Conservation (phyloP, 2,113 vertebrate species). For the Ia io region DNA sequence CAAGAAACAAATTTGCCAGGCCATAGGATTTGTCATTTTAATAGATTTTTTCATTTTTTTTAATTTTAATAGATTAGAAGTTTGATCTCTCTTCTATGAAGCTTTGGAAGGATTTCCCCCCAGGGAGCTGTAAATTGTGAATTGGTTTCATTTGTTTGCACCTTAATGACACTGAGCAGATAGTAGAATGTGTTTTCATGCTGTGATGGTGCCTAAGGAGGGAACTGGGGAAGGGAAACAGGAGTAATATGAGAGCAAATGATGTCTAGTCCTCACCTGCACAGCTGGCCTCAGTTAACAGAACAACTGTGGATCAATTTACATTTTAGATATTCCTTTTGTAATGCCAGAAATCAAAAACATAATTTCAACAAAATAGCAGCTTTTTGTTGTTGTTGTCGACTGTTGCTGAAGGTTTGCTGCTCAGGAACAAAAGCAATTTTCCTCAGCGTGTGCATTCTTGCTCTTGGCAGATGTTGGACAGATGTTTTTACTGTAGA, state of each 20-base stretch:
- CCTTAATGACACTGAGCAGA: background rate
- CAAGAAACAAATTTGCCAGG: background rate
- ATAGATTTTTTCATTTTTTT: background rate
- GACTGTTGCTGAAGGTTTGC: constrained; percentile 6
- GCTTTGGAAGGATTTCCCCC: background rate
- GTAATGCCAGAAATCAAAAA: constrained; percentile 45
- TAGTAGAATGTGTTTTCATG: background rate
- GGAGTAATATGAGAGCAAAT: background rate
- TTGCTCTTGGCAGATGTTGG: constrained; percentile 76
- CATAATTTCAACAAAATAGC: constrained; percentile 52
- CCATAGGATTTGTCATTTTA: background rate
- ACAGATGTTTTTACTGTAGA: constrained; percentile 77
- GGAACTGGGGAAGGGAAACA: background rate
- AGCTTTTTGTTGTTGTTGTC: background rate
- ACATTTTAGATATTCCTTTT: constrained; percentile 56
- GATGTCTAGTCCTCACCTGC: background rate
- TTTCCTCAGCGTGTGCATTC: constrained; percentile 47
- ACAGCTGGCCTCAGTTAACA: constrained; percentile 42
- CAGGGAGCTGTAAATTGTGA: background rate
- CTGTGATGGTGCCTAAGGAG: background rate
- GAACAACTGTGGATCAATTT: constrained; percentile 45
- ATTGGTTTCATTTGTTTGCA: background rate
- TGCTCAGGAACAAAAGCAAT: constrained; percentile 37
- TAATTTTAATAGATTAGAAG: constrained; percentile 1
- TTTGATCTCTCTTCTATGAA: background rate